Evolutionary conservation across 2,888 invertebrate species (phyloP), one percentile per base, ranked within the genome.

Genomic region (Sclerodermus sp.): DNA sequence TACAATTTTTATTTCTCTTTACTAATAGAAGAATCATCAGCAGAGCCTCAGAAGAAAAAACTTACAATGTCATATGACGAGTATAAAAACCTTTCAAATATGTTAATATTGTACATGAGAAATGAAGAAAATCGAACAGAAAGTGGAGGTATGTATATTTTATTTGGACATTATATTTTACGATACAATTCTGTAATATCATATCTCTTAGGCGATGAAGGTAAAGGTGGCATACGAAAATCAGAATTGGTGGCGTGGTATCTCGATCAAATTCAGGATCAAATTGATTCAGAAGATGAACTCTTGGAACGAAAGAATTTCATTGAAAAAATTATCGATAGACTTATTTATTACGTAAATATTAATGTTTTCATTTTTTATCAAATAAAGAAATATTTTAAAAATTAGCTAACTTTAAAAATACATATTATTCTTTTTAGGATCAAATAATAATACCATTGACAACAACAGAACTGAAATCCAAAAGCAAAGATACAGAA

Each of bases 231-330:
- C 1, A 84, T 87, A 79, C 85, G 83, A 55, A 87, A 89, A 66
- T 90, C 89, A 62, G 90, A 93, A 42, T 82, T 99, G 1, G 87
- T 97, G 29, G 88, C 89, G 63, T 98, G 98, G 97, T 99, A 96
- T 78, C 80, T 98, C 62, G 89, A 90, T 68, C 89, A 92, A 73
- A 85, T 96, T 47, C 89, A 90, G 60, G 87, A 89, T 53, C 88
- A 91, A 67, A 90, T 98, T 53, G 96, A 98, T 68, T 85, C 87
- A 0, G 97, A 98, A 74, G 91, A 91, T 15, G 96, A 98, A 66
- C 80, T 97, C 31, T 77, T 95, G 1, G 90, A 94, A 68, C 86
- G 89, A 71, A 97, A 96, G 79, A 86, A 87, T 12, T 80, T 98
- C 17, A 88, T 96, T 17, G 96, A 97, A 76, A 96, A 96, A 81